phyloP scores from a whole-genome alignment of 2,113 vertebrate species.

The Rhinogobius similis region DNA sequence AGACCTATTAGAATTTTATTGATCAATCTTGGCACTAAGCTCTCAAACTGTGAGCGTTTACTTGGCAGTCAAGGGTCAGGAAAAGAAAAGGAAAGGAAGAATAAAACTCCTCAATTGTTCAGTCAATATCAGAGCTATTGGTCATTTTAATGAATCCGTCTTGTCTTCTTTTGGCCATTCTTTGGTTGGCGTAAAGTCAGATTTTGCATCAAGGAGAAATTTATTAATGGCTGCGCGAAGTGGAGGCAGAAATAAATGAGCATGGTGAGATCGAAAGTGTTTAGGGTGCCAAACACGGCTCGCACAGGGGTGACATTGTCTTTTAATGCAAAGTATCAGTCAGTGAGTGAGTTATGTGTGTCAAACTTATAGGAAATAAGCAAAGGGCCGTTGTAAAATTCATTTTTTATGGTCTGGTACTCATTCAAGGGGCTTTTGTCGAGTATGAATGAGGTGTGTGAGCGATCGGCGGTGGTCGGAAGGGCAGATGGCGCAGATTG shows the following conservation, averaged over 20 bases:
- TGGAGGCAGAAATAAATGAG: constrained; percentile 16
- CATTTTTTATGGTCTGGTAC: background rate
- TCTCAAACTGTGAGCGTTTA: constrained; percentile 34
- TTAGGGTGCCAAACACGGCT: constrained; percentile 34
- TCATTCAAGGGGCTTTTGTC: background rate
- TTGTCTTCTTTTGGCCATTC: constrained; percentile 18
- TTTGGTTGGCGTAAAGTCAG: constrained; percentile 27
- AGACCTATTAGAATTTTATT: constrained; percentile 49
- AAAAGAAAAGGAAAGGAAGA: constrained; percentile 4
- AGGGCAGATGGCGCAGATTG: no score
- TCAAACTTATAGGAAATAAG: constrained; percentile 23
- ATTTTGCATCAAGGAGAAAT: constrained; percentile 18
- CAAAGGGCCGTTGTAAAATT: constrained; percentile 15
- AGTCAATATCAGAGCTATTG: constrained; percentile 37
- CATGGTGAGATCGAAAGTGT: constrained; percentile 15
- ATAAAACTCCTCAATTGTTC: constrained; percentile 19
- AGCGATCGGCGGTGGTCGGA: no score
- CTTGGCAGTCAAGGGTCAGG: constrained; percentile 11
- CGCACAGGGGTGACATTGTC: constrained; percentile 19
- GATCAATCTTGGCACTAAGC: constrained; percentile 42
- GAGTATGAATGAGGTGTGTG: no score
- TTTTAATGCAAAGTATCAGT: constrained; percentile 23
- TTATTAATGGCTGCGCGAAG: constrained; percentile 1
- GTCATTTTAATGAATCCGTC: constrained; percentile 40
- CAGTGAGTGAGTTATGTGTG: constrained; percentile 8